Percentiles rank a stretch among this genome's conserved stretches.
Conservation (phyloP, 2,888 invertebrate genomes). For the Hirudinaria manillensis region DNA sequence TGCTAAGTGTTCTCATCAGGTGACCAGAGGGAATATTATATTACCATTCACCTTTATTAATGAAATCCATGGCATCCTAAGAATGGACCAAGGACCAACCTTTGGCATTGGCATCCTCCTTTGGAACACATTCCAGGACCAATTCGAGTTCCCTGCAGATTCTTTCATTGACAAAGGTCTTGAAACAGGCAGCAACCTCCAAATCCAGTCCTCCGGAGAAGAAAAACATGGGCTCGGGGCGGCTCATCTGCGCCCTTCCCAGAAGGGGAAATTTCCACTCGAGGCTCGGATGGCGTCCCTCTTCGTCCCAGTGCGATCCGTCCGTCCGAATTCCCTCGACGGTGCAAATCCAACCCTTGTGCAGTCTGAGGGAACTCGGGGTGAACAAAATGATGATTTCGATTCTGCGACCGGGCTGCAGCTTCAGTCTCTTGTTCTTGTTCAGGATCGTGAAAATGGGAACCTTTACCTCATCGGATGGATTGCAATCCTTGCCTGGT, state of each 20-base stretch:
- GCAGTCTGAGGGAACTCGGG: not conserved
- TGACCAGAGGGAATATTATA: too few species aligned
- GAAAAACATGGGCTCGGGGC: not conserved
- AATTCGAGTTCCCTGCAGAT: not conserved
- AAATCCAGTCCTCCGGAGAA: not conserved
- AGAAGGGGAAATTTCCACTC: not conserved
- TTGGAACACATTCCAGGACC: too few species aligned
- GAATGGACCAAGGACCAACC: too few species aligned
- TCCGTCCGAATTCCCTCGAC: not conserved
- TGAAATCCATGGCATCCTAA: too few species aligned
- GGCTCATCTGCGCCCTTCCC: constrained; percentile 8
- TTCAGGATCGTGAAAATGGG: constrained; percentile 1
- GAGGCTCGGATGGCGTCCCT: not conserved
- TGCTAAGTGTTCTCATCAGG: too few species aligned
- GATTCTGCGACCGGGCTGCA: not conserved
- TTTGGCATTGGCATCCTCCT: too few species aligned
- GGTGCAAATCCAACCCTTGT: not conserved
- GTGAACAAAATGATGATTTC: not conserved
- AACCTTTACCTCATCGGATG: too few species aligned
- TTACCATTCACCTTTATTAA: too few species aligned
- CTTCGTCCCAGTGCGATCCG: not conserved
- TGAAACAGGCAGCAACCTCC: not conserved
- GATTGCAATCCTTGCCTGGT: too few species aligned
- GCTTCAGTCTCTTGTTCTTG: not conserved
- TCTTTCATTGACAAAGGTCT: not conserved